A percentile compares a stretch with the other conserved stretches of the same genome.
These are phyloP conservation scores for Onychomys torridus DNA, from an alignment of 2,797 vertebrate species.

Conservation along the genomic window DNA sequence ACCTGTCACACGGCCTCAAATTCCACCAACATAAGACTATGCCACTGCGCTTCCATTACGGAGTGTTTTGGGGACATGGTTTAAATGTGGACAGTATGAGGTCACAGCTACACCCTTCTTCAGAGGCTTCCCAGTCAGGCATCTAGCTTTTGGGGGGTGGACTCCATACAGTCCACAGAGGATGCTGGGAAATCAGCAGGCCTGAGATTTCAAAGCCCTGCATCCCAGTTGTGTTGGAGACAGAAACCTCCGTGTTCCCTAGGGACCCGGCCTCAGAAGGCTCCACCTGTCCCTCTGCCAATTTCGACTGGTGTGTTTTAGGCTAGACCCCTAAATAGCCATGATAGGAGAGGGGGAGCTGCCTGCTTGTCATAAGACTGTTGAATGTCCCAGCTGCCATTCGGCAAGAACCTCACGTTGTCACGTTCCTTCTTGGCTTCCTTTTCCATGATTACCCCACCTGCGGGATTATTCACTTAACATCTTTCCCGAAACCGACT, in stretches of 20 bases:
- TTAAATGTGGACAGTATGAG: constrained; percentile 5
- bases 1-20: constrained; percentile 77
- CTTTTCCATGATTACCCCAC: constrained; percentile 12
- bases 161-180: neutral
- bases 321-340: constrained; percentile 60
- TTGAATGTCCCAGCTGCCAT: constrained; percentile 64
- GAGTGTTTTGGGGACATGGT: neutral
- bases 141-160: neutral
- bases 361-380: neutral
- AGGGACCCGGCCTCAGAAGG: neutral
- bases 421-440: constrained; percentile 48
- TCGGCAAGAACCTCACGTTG: neutral
- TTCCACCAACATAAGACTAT: constrained; percentile 52
- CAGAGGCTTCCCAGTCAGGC: neutral
- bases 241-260: neutral
- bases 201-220: neutral
- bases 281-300: constrained; percentile 37
- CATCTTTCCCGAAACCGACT: constrained; percentile 43
- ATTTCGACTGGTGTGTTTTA: neutral
- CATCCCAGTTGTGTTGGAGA: neutral
- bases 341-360: neutral
- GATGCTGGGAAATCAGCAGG: neutral
- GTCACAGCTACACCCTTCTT: neutral
- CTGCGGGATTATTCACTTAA: constrained; percentile 46
- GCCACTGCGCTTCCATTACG: neutral